phyloP scores from a whole-genome alignment of 2,888 invertebrate species.

The Gari tellinella region DNA sequence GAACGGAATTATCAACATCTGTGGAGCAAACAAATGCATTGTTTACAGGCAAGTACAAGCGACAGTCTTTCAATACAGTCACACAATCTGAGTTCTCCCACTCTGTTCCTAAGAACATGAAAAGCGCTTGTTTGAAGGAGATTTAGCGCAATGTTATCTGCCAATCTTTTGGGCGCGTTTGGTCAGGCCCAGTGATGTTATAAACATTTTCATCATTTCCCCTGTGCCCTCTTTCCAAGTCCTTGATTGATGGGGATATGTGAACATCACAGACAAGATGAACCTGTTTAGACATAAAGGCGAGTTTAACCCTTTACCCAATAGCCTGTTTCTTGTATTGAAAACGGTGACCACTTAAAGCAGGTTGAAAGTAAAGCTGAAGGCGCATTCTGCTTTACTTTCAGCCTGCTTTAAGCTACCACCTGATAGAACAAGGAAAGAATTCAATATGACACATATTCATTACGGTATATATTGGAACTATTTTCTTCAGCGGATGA shows the following conservation, averaged over 20 bases:
- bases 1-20: slow-evolving; percentile 6
- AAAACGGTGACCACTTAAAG: no score
- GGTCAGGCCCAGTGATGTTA: slow-evolving; percentile 10
- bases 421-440: no score
- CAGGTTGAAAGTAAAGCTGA: no score
- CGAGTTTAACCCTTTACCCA: no score
- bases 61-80: neutral
- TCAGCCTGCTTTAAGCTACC: no score
- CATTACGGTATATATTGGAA: no score
- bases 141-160: slow-evolving; percentile 25
- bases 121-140: slow-evolving; percentile 27
- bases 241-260: slow-evolving; percentile 29
- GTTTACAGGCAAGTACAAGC: slow-evolving; percentile 18
- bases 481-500: no score
- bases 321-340: no score
- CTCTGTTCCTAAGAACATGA: slow-evolving; percentile 31
- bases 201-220: neutral
- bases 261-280: slow-evolving; percentile 30
- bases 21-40: slow-evolving; percentile 16
- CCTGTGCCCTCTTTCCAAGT: slow-evolving; percentile 10
- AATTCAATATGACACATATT: no score
- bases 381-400: no score
- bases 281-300: slow-evolving; percentile 6
- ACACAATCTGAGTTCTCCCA: slow-evolving; percentile 24
- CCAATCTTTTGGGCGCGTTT: slow-evolving; percentile 30